Conservation (phyloP, 1,140 invertebrate species). For the Drusus annulatus region DNA sequence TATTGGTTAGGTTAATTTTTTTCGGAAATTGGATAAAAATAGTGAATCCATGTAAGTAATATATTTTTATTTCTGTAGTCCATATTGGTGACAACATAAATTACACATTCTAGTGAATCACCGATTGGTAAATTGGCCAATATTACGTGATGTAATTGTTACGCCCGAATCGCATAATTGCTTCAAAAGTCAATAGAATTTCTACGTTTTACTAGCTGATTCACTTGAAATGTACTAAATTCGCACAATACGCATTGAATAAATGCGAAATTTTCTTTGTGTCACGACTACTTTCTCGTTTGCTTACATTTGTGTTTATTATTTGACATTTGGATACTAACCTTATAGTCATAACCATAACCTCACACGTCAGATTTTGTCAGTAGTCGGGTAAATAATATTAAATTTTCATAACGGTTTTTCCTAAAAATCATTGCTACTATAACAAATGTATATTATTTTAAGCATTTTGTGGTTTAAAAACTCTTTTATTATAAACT, state of each 20-base stretch:
- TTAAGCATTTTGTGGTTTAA: not conserved
- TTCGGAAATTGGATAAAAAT: constrained; percentile 47
- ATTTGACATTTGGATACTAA: constrained; percentile 61
- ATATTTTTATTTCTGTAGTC: constrained; percentile 38
- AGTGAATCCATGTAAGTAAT: constrained; percentile 42
- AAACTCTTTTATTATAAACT: not conserved
- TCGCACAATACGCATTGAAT: not conserved
- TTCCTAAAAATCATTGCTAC: too few species aligned
- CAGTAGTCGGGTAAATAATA: constrained; percentile 54
- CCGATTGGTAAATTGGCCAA: constrained; percentile 1
- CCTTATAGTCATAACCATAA: constrained; percentile 66
- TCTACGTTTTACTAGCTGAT: not conserved
- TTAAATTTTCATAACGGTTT: too few species aligned
- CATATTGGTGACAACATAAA: not conserved
- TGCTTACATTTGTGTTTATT: constrained; percentile 40
- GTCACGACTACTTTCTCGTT: constrained; percentile 39
- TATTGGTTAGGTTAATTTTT: constrained; percentile 54
- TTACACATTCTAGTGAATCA: not conserved
- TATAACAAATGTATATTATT: not conserved
- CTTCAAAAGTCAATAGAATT: constrained; percentile 45
- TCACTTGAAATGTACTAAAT: not conserved
- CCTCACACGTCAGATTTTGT: constrained; percentile 66
- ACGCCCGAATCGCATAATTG: constrained; percentile 51
- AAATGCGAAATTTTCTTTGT: not conserved
- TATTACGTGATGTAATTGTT: constrained; percentile 52